A percentile compares a stretch with the other conserved stretches of the same genome.
phyloP scores from a whole-genome alignment of 2,797 vertebrate species.

The Chloroceryle inda region DNA sequence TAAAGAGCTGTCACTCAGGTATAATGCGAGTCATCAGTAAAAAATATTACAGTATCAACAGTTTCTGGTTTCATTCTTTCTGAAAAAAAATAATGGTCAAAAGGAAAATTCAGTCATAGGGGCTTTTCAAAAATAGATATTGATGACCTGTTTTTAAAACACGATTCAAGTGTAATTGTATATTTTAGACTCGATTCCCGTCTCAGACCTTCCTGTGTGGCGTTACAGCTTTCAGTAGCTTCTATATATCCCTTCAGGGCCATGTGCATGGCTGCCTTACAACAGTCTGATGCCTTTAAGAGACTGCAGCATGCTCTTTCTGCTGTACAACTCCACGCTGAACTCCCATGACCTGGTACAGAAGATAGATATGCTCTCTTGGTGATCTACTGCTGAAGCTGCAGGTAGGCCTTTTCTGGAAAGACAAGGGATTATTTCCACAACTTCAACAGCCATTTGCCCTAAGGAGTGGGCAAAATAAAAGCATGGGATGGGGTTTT shows the following conservation, averaged over 20 bases:
- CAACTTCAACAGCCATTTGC: constrained; percentile 64
- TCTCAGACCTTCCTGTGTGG: constrained; percentile 13
- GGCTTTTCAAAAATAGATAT: not conserved
- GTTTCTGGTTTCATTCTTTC: constrained; percentile 21
- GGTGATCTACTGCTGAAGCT: constrained; percentile 61
- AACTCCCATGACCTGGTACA: constrained; percentile 75
- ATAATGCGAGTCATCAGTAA: constrained; percentile 47
- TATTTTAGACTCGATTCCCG: not conserved
- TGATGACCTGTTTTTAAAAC: not conserved
- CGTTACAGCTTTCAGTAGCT: constrained; percentile 35
- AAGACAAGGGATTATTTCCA: constrained; percentile 71
- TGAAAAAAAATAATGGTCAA: not conserved
- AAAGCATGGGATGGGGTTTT: constrained; percentile 54
- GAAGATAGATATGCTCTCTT: constrained; percentile 61
- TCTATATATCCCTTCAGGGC: constrained; percentile 62
- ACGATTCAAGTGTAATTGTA: not conserved
- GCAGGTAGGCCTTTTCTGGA: constrained; percentile 62
- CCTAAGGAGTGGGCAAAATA: constrained; percentile 65
- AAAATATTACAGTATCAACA: constrained; percentile 28
- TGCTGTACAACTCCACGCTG: constrained; percentile 61
- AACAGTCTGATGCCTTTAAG: constrained; percentile 69
- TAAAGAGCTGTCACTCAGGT: constrained; percentile 29
- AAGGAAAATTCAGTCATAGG: not conserved
- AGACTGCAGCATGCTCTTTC: constrained; percentile 67
- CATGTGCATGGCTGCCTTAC: constrained; percentile 61